phyloP scores from a whole-genome alignment of 2,113 vertebrate species.

The Eretmochelys imbricata region DNA sequence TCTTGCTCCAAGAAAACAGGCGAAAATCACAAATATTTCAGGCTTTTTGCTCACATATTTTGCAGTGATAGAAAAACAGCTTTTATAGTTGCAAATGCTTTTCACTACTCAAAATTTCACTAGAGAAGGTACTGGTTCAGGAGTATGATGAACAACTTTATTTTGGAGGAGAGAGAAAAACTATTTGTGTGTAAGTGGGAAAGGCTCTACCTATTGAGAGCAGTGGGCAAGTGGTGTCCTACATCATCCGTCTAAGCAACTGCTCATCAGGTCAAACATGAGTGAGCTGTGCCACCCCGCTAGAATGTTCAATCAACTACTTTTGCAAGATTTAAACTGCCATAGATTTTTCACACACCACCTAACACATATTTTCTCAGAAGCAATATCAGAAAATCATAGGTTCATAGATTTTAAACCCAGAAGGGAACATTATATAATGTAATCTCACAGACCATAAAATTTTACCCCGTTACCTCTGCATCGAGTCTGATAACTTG shows the following conservation, averaged over 20 bases:
- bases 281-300: neutral
- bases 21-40: neutral
- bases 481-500: neutral
- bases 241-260: neutral
- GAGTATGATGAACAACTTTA: neutral
- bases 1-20: neutral
- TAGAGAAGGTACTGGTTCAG: neutral
- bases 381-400: neutral
- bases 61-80: neutral
- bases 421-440: neutral
- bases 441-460: neutral
- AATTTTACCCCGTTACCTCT: neutral
- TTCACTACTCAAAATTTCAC: neutral
- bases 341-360: neutral
- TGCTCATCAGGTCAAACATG: neutral
- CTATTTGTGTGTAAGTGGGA: neutral
- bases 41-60: neutral
- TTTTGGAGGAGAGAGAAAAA: neutral
- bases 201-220: neutral
- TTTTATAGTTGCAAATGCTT: neutral
- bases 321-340: neutral
- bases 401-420: neutral
- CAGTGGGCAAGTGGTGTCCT: neutral
- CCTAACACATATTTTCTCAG: neutral
- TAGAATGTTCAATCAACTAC: neutral